Evolutionary conservation across 2,888 invertebrate species (phyloP), one percentile per base, ranked within the genome.

Genomic region (Tridacna crocea): DNA sequence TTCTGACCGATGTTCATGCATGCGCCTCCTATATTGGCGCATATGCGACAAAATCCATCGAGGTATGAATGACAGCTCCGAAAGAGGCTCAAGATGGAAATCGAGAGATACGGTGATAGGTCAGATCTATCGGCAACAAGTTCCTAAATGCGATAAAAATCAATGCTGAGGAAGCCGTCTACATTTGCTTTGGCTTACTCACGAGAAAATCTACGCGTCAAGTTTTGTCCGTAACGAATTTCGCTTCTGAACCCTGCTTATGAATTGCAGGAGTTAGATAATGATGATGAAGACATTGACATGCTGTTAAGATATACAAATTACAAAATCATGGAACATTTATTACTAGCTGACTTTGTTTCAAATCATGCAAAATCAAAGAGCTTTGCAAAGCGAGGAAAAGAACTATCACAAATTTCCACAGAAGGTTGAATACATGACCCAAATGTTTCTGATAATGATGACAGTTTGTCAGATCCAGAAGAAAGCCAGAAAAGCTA

Each of bases 131-230:
- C 55, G 90, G n/a, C n/a, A n/a, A n/a, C n/a, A n/a, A n/a, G n/a
- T n/a, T n/a, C n/a, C n/a, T n/a, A n/a, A 90, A 91, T 80, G 63
- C 79, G 22, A 85, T 84, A 0, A 90, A 92, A 81, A 82, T 92
- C 2, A 84, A 86, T 72, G 90, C 91, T 4, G 91, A 92, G 75
- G 91, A 92, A 75, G 90, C 90, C 60, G 88, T 79, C n/a, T 90
- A 87, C 80, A 77, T 87, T 4, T 58, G 75, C 89, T 12, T 89
- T 90, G 26, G 91, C 90, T 1, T 76, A 60, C 63, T 85, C 87
- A 12, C 88, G 89, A 22, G 90, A 88, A n/a, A n/a, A n/a, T n/a
- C n/a, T n/a, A n/a, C n/a, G n/a, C n/a, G n/a, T n/a, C n/a, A n/a
- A n/a, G n/a, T n/a, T n/a, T n/a, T n/a, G n/a, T n/a, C n/a, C n/a